Base-by-base conservation (phyloP, 1,140 invertebrate genomes). In the Heliconius congener region DNA sequence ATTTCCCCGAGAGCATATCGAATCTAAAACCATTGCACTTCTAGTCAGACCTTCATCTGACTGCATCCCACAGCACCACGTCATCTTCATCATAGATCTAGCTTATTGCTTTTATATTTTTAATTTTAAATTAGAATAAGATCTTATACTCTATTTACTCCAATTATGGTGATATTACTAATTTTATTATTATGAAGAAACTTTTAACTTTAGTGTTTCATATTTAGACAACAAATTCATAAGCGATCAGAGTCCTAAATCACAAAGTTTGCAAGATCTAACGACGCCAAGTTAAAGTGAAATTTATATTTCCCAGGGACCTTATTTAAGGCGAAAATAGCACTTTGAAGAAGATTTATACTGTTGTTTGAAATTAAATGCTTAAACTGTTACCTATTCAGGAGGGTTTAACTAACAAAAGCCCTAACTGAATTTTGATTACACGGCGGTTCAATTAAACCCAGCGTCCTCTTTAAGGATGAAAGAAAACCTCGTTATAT, bases 381-480 rank as follows among this genome's bases (percentile, higher is more conserved):
- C 75, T 81, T 80, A 77, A 81, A 80, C 77, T 77, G 77, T 78
- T 75, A 83, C 80, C 78, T 82, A 80, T 82, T 82, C 81, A 84
- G 81, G 76, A 80, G 76, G 83, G 78, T 75, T 82, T 83, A 79
- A 71, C 76, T 78, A 80, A 75, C 73, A 80, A 82, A 81, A 81
- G 80, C 80, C 80, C 76, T 81, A 78, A 82, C 82, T 81, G 74
- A 84, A 87, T 82, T 84, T 83, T 84, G 83, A 87, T 87, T 86
- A 85, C 80, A 83, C 50, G 80, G 81, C 84, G 80, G 82, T 81
- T 85, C 79, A 81, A 83, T 83, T 81, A 82, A 81, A 76, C 79
- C 83, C 82, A 83, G 77, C 76, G 81, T 80, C 81, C 84, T 83
- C 83, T 84, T 82, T 83, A 82, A 82, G 81, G 81, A 82, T 81